Evolutionary conservation across 2,888 invertebrate genomes (phyloP), one percentile per base, ranked within the genome.

Genomic region (Drosophila neotestacea): DNA sequence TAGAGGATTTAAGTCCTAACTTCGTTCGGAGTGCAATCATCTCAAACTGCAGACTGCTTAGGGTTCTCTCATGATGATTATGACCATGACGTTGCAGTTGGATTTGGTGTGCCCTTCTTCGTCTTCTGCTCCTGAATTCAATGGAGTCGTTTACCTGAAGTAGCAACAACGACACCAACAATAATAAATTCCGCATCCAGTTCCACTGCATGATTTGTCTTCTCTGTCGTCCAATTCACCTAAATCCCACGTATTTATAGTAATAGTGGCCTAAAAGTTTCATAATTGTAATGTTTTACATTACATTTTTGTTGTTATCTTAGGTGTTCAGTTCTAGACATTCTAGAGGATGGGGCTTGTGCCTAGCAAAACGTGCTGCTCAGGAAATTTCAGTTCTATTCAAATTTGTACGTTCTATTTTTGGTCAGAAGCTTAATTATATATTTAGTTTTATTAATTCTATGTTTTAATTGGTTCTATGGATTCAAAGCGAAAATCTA

Each of bases 11-110:
- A 11, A 70, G 36, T 1, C 50, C 42, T 6, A 88, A 64, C 32
- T 82, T 87, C 6, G 70, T 60, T 6, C 60, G 72, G 30, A 87
- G 41, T 0, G 59, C 39, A 1, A 7, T 2, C 4, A 11, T 58
- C 38, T 82, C 79, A 13, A 6, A 64, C 22, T 47, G 41, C 6
- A 76, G 56, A 11, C n/a, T 38, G 5, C 9, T 6, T 0, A 63
- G 16, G 0, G 47, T 61, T 3, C 39, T 70, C 11, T 52, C 50
- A 6, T 50, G 69, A 27, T 78, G n/a, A 0, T 32, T n/a, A 2
- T 52, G 54, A 0, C 16, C 9, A 4, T 52, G 58, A 2, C 75
- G 44, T 9, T 13, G 9, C 30, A 79, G 13, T 0, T 38, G 5
- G 10, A 81, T 39, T 1, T 11, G 36, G 1, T 44, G 50, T 1